phyloP scores from a whole-genome alignment of 2,797 vertebrate genomes.

The Heliangelus exortis region DNA sequence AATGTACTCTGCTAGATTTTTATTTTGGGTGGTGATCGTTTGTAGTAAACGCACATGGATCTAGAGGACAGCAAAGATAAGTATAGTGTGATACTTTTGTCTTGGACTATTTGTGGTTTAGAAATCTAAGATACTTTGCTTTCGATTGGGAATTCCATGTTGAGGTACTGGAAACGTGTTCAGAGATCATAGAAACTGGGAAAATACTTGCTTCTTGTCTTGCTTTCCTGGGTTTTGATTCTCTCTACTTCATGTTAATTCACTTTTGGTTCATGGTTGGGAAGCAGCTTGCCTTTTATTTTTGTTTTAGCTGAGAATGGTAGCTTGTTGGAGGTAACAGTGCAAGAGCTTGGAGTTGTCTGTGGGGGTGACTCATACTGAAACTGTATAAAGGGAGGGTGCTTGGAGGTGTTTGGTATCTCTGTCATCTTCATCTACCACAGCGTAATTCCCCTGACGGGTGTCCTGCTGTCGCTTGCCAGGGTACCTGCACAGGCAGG shows the following conservation, averaged over 20 bases:
- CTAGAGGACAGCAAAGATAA: not conserved
- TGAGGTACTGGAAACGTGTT: not conserved
- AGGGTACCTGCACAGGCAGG: not conserved
- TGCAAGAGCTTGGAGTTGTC: not conserved
- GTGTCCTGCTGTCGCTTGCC: not conserved
- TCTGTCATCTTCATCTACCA: fast-evolving
- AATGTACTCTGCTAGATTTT: not conserved
- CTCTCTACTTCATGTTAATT: not conserved
- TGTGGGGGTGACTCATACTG: not conserved
- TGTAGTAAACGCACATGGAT: not conserved
- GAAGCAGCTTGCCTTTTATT: not conserved
- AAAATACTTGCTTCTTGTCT: not conserved
- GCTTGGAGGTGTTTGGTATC: not conserved
- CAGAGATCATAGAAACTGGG: not conserved
- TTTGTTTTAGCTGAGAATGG: not conserved
- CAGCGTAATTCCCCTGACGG: not conserved
- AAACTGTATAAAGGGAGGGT: not conserved
- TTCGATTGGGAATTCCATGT: not conserved
- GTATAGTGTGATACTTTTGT: not conserved
- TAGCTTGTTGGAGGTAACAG: not conserved
- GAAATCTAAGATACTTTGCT: not conserved
- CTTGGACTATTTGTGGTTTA: not conserved
- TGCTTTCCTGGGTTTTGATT: not conserved
- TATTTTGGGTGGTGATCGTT: not conserved
- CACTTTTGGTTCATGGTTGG: not conserved